phyloP scores from a whole-genome alignment of 2,113 vertebrate genomes.

The Gavia stellata region DNA sequence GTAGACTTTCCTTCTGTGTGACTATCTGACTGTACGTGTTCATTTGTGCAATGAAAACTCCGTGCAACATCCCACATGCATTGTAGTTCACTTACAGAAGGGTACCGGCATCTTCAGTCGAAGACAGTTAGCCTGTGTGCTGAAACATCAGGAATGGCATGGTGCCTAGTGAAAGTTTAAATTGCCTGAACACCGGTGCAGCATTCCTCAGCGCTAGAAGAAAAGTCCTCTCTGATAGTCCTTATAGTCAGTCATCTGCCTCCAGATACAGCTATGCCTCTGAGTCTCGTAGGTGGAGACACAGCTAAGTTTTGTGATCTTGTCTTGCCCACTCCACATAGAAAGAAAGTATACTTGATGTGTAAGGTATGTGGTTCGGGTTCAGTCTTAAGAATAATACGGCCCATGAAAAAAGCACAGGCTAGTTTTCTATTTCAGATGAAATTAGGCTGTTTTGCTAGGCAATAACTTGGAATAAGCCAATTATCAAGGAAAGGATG shows the following conservation, averaged over 20 bases:
- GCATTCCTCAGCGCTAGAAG: neutral
- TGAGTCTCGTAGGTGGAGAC: neutral
- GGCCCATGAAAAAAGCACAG: neutral
- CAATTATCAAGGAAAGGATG: neutral
- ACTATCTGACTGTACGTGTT: neutral
- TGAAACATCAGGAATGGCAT: neutral
- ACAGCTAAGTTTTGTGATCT: neutral
- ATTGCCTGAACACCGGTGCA: neutral
- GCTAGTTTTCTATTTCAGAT: neutral
- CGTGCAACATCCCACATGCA: fast-evolving
- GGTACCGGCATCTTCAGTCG: neutral
- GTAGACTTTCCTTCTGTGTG: neutral
- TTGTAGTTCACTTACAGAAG: neutral
- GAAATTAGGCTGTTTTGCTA: neutral
- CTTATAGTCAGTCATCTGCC: neutral
- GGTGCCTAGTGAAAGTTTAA: neutral
- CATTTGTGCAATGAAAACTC: neutral
- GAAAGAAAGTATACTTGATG: neutral
- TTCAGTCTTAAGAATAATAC: neutral
- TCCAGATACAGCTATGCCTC: neutral
- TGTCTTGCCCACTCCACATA: neutral
- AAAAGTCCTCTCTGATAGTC: neutral
- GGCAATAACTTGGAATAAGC: neutral
- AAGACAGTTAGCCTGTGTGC: neutral
- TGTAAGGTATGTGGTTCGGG: neutral